Conservation (phyloP, 2,888 invertebrate species). For the Endotricha flammealis region DNA sequence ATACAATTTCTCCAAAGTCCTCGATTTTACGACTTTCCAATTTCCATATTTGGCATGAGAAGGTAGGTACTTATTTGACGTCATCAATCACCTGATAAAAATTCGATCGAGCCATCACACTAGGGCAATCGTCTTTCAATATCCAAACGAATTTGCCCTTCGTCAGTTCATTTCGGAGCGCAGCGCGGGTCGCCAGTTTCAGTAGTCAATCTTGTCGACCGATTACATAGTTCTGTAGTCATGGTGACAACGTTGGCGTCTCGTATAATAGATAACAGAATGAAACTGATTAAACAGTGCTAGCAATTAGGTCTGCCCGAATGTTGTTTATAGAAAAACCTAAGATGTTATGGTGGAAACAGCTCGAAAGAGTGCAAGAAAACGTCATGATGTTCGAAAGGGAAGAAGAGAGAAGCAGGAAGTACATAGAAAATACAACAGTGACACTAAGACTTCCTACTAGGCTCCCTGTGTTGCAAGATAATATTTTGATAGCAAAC, state of each 20-base stretch:
- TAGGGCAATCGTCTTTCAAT: constrained; percentile 43
- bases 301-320: constrained; percentile 30
- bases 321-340: constrained; percentile 30
- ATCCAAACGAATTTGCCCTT: constrained; percentile 48
- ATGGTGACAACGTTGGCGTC: constrained; percentile 52
- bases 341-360: constrained; percentile 76
- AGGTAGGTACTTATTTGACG: constrained; percentile 51
- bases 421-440: constrained; percentile 54
- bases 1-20: constrained; percentile 15
- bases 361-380: constrained; percentile 55
- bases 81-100: constrained; percentile 63
- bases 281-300: constrained; percentile 31
- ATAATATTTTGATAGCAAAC: constrained; percentile 61
- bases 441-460: constrained; percentile 55
- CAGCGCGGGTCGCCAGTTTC: constrained; percentile 49
- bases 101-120: constrained; percentile 43
- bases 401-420: constrained; percentile 53
- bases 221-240: constrained; percentile 47
- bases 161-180: constrained; percentile 60
- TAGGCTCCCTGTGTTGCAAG: constrained; percentile 57
- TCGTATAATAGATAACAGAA: constrained; percentile 32
- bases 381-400: constrained; percentile 61
- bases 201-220: constrained; percentile 31
- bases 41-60: constrained; percentile 37
- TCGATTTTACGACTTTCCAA: constrained; percentile 28